Evolutionary conservation across 2,113 vertebrate species (phyloP).

Genomic region (Pardalotus punctatus): DNA sequence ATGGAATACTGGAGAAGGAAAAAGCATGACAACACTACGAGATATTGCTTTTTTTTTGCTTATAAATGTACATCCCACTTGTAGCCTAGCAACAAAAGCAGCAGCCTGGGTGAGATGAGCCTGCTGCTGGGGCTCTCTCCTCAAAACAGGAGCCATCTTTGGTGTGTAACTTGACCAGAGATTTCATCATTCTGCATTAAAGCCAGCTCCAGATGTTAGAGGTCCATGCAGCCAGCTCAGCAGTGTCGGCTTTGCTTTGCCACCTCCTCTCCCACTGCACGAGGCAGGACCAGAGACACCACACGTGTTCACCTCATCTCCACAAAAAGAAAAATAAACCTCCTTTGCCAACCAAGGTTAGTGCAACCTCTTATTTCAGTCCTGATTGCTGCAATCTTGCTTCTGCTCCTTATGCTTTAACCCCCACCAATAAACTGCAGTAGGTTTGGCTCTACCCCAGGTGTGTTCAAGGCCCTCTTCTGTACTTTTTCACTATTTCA

Average conservation of each 20-base stretch:
- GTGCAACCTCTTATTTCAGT: background rate
- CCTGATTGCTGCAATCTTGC: background rate
- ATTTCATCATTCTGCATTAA: slow-evolving; percentile 58
- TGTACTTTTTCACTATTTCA: background rate
- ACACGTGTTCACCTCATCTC: background rate
- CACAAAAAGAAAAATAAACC: background rate
- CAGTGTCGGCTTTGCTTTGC: background rate
- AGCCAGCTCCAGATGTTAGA: slow-evolving; percentile 21
- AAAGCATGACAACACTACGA: background rate
- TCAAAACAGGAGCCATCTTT: slow-evolving; percentile 71
- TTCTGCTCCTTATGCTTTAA: background rate
- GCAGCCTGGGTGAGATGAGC: slow-evolving; percentile 5
- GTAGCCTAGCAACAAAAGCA: slow-evolving; percentile 71
- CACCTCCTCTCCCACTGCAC: background rate
- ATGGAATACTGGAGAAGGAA: background rate
- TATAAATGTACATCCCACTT: slow-evolving; percentile 15
- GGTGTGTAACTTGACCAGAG: background rate
- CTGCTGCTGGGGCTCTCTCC: slow-evolving; percentile 51
- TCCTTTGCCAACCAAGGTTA: background rate
- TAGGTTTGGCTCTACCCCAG: background rate
- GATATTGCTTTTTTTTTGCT: background rate
- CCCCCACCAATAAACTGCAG: background rate
- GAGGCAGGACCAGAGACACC: accelerated
- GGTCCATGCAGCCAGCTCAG: background rate
- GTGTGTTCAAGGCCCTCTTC: background rate